Evolutionary conservation across 2,888 invertebrate species (phyloP), one percentile per base, ranked within the genome.

Genomic region (Calliphora vomitoria): DNA sequence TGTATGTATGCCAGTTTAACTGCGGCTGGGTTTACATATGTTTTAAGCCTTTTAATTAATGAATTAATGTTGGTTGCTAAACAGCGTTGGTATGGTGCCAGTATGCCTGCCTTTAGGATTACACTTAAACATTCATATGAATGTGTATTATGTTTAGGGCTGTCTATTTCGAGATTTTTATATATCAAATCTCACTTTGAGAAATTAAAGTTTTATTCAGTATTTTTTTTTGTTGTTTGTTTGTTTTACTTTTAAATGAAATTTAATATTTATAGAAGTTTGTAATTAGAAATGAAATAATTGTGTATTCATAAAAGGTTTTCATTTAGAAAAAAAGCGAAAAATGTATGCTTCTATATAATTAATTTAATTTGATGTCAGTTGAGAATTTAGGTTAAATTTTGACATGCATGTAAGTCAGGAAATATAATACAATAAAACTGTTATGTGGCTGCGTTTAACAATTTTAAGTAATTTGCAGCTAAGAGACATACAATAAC

Each of bases 11-110:
- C 55, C 13, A 62, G 38, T 31, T 44, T 44, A 31, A 55, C 35
- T 72, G 72, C 41, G 74, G 74, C 47, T 18, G 53, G 41, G 50
- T 69, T 74, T 74, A 82, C 82, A 87, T 79, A 75, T 87, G 87
- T 87, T 81, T 85, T 81, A 81, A 84, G 81, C 84, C 82, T 87
- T 85, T 87, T 85, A 85, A 87, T 85, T 87, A 87, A 85, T 87
- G 87, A 84, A 82, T 87, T 79, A 87, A 87, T 87, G 84, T 82
- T 69, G 76, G 78, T 69, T 79, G 82, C 64, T 53, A 62, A 68
- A 60, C n/a, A 72, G 68, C n/a, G 18, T 44, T 71, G 64, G 25
- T 18, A 76, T 66, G 81, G 15, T 58, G 66, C 55, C 38, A 50
- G 47, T 50, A 5, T 53, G 53, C 31, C 18, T 74, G 55, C 10